phyloP scores from a whole-genome alignment of 1,140 invertebrate species.

The Trichonephila clavipes region DNA sequence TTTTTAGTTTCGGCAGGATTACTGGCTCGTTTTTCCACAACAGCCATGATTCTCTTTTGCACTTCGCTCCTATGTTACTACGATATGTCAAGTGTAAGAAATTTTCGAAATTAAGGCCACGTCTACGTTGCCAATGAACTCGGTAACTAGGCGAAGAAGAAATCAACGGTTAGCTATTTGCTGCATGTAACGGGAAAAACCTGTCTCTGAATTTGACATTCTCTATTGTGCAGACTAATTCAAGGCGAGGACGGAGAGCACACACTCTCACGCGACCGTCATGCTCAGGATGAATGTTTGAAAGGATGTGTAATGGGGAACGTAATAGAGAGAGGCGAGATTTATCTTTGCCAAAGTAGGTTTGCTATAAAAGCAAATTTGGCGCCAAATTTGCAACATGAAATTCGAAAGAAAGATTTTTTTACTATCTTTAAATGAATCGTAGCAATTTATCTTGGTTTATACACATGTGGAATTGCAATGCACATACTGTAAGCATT shows the following conservation, averaged over 20 bases:
- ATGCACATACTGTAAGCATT: too few species aligned
- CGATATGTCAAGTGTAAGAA: too few species aligned
- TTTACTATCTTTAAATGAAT: neutral
- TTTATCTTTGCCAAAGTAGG: neutral
- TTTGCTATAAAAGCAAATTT: neutral
- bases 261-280: neutral
- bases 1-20: constrained; percentile 3
- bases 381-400: neutral
- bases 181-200: constrained; percentile 61
- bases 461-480: too few species aligned
- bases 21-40: constrained; percentile 35
- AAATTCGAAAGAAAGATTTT: too few species aligned
- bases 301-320: too few species aligned
- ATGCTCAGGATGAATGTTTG: neutral
- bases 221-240: neutral
- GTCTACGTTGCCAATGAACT: constrained; percentile 35
- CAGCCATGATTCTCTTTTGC: neutral
- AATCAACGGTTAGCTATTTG: neutral
- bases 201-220: constrained; percentile 29
- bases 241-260: neutral
- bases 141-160: neutral
- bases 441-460: too few species aligned
- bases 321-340: neutral
- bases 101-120: neutral
- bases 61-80: neutral